These are phyloP conservation scores for Drosophila setifemur DNA, from an alignment of 1,140 invertebrate genomes.

Conservation along the genomic window DNA sequence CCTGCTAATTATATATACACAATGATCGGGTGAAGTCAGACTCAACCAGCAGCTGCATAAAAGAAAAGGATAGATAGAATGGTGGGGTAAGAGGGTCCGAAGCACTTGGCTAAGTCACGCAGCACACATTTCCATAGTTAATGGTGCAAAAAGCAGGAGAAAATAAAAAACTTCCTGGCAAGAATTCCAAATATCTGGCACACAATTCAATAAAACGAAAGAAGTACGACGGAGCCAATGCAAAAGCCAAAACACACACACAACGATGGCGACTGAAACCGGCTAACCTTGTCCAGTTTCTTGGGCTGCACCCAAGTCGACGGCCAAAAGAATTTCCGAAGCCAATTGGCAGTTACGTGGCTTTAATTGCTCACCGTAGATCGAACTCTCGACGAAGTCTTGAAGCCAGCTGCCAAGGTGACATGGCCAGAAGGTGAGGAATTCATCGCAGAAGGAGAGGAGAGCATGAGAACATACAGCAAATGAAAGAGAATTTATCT, in stretches of 20 bases:
- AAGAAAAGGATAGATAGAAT: not conserved
- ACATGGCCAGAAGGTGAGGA: slow-evolving; percentile 47
- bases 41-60: slow-evolving; percentile 31
- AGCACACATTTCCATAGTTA: slow-evolving; percentile 63
- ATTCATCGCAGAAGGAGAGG: slow-evolving; percentile 1
- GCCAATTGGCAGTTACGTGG: slow-evolving; percentile 69
- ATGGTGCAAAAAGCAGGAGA: slow-evolving; percentile 35
- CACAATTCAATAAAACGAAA: slow-evolving; percentile 69
- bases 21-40: slow-evolving; percentile 39
- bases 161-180: slow-evolving; percentile 58
- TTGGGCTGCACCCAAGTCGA: slow-evolving; percentile 64
- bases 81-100: slow-evolving; percentile 7
- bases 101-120: slow-evolving; percentile 56
- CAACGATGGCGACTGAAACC: slow-evolving; percentile 41
- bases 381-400: slow-evolving; percentile 19
- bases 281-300: slow-evolving; percentile 72
- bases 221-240: slow-evolving; percentile 8
- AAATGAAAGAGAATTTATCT: slow-evolving; percentile 19
- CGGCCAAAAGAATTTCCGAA: slow-evolving; percentile 66
- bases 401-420: slow-evolving; percentile 54
- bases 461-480: not conserved
- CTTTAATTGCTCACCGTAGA: slow-evolving; percentile 50
- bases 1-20: slow-evolving; percentile 58
- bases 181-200: slow-evolving; percentile 76
- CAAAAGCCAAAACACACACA: slow-evolving; percentile 14